Percentiles rank a stretch among this genome's conserved stretches.
Conservation (phyloP, 2,113 vertebrate species). For the Bambusicola thoracicus region DNA sequence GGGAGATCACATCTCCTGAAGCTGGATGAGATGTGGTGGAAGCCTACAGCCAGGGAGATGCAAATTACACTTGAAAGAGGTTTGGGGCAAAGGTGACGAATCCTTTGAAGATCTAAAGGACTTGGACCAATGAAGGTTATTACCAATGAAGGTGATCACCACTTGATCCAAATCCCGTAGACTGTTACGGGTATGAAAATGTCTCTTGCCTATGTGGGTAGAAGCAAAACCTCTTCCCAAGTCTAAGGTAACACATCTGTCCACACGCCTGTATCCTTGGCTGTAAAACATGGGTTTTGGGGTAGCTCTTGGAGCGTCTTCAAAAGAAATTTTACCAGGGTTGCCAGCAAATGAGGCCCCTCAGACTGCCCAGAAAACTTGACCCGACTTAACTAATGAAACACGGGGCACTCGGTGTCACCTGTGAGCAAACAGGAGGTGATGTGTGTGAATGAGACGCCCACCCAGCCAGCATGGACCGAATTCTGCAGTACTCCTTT, state of each 20-base stretch:
- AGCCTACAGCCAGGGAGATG: background rate
- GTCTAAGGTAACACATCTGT: background rate
- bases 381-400: background rate
- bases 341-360: background rate
- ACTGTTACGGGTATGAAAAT: background rate
- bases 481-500: background rate
- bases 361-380: background rate
- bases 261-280: background rate
- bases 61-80: background rate
- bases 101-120: too few relatives aligned
- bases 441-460: background rate
- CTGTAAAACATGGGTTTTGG: background rate
- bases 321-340: background rate
- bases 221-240: background rate
- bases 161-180: background rate
- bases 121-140: too few relatives aligned
- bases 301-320: background rate
- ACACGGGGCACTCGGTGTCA: background rate
- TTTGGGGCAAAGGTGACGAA: background rate
- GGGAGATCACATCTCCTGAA: background rate
- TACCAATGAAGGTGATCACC: too few relatives aligned
- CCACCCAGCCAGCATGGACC: background rate
- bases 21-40: background rate
- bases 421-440: background rate
- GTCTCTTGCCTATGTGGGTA: background rate